Percentiles rank a stretch among this genome's conserved stretches.
Evolutionary conservation across 2,888 invertebrate genomes (phyloP).

Genomic region (Heliconius sara): DNA sequence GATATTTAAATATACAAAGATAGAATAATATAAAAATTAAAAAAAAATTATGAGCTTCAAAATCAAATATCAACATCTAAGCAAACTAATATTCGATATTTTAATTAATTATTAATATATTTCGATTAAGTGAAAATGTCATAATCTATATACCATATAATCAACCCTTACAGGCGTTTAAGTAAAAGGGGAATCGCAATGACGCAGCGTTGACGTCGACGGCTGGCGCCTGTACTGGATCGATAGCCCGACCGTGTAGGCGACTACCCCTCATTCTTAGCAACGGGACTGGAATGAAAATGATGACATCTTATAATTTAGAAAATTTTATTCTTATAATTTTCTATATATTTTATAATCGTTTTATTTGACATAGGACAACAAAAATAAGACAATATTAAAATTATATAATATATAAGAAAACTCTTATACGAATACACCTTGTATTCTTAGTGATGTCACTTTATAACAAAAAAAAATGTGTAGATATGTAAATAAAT

Average conservation of each 20-base stretch:
- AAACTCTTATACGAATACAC: neutral
- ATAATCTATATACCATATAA: neutral
- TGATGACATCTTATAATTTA: neutral
- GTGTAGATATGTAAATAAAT: conserved; percentile 41
- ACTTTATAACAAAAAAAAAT: neutral
- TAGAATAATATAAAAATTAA: neutral
- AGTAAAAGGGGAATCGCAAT: conserved; percentile 61
- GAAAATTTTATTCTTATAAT: neutral
- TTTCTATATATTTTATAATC: neutral
- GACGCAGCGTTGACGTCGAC: conserved; percentile 75
- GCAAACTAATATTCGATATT: neutral
- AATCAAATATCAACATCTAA: neutral
- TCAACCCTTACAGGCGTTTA: conserved; percentile 29
- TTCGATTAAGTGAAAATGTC: neutral
- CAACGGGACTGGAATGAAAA: conserved; percentile 33
- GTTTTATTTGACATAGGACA: neutral
- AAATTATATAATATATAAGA: neutral
- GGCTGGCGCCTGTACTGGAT: conserved; percentile 71
- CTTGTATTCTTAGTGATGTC: neutral
- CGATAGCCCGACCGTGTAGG: conserved; percentile 72
- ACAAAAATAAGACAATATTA: neutral
- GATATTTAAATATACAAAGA: neutral
- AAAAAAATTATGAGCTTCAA: no score
- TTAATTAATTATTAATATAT: neutral
- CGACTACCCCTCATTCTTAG: conserved; percentile 62